phyloP scores from a whole-genome alignment of 2,797 vertebrate species.

The Poecilia velifera region DNA sequence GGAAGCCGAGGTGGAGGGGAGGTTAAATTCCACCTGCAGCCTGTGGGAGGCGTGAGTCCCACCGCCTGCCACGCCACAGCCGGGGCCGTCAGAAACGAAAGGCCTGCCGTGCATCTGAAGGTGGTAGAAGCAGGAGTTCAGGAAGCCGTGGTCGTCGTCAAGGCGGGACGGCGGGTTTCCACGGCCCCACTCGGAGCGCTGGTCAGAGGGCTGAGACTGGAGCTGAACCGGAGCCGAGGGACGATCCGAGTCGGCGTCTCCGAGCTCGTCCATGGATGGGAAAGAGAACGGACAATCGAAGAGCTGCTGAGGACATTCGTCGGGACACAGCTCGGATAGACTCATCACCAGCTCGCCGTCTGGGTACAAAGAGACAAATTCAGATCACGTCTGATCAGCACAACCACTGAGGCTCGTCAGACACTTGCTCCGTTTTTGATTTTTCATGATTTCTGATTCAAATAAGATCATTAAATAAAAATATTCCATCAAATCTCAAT shows the following conservation, averaged over 20 bases:
- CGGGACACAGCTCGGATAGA: slow-evolving; percentile 60
- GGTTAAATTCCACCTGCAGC: slow-evolving; percentile 83
- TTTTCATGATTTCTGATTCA: neutral
- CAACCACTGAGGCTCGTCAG: neutral
- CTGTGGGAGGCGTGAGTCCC: slow-evolving; percentile 58
- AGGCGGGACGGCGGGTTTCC: slow-evolving; percentile 50
- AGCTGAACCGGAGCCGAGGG: slow-evolving; percentile 43
- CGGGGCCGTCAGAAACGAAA: slow-evolving; percentile 63
- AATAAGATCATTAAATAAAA: neutral
- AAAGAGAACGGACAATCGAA: slow-evolving; percentile 64
- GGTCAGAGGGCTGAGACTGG: slow-evolving; percentile 54
- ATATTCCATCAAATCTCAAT: neutral
- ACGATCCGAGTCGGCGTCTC: slow-evolving; percentile 45
- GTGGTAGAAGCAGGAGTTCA: slow-evolving; percentile 75
- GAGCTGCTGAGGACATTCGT: slow-evolving; percentile 61
- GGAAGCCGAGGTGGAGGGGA: slow-evolving; percentile 68
- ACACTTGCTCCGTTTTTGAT: too few relatives aligned
- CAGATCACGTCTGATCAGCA: neutral
- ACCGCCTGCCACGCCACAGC: slow-evolving; percentile 20
- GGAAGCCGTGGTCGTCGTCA: slow-evolving; percentile 45
- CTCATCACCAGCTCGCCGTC: slow-evolving; percentile 68
- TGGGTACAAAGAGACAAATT: slow-evolving; percentile 32
- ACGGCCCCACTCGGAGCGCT: slow-evolving; percentile 42
- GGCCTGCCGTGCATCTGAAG: slow-evolving; percentile 63
- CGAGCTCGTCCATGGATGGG: slow-evolving; percentile 53